A percentile compares a stretch with the other conserved stretches of the same genome.
Conservation (phyloP, 2,113 vertebrate species). For the Alethe diademata region DNA sequence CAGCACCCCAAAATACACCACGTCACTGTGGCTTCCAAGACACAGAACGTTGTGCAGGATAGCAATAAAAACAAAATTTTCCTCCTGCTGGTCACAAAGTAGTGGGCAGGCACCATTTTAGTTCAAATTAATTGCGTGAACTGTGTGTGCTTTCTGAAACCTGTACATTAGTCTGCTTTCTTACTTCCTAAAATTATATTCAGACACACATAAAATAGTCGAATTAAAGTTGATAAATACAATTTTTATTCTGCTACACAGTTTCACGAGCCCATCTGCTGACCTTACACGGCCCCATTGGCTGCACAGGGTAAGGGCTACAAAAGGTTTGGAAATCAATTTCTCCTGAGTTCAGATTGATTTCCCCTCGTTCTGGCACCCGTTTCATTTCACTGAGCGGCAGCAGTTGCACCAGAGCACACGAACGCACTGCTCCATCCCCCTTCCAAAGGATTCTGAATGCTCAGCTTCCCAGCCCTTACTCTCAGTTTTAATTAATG, state of each 20-base stretch:
- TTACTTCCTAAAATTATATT: not conserved
- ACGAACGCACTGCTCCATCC: not conserved
- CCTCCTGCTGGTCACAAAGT: not conserved
- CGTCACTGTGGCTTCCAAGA: rapidly evolving
- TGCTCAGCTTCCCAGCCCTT: not conserved
- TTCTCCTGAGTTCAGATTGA: not conserved
- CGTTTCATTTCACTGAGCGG: not conserved
- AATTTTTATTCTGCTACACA: not conserved
- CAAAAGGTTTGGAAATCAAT: not conserved
- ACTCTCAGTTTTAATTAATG: conserved; percentile 44
- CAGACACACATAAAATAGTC: not conserved
- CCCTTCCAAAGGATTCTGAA: not conserved
- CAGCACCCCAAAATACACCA: not conserved
- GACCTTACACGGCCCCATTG: not conserved
- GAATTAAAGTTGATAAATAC: not conserved
- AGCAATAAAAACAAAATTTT: not conserved
- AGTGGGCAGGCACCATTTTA: not conserved
- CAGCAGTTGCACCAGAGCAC: not conserved
- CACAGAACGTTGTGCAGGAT: rapidly evolving
- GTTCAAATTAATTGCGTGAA: not conserved
- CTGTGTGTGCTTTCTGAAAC: not conserved
- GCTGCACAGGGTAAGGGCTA: not conserved
- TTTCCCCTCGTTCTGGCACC: not conserved
- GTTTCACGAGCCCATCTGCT: not conserved
- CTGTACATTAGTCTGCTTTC: not conserved